A percentile compares a stretch with the other conserved stretches of the same genome.
These are phyloP conservation scores for Pangasius krempfi DNA, from an alignment of 2,797 vertebrate genomes.

Conservation along the genomic window DNA sequence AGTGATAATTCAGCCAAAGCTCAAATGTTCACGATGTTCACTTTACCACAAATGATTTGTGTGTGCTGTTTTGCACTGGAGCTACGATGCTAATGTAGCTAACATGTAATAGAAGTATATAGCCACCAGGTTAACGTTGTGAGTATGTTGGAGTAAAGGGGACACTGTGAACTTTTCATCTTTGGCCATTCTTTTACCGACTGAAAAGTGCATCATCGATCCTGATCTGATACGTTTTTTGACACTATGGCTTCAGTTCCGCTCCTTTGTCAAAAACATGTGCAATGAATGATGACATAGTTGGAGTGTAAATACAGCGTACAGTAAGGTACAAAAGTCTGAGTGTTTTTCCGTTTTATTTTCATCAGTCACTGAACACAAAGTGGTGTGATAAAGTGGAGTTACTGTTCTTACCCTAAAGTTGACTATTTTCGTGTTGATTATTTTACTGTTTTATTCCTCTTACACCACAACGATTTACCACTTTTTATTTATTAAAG, in stretches of 20 bases:
- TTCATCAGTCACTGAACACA: neutral
- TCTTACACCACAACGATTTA: neutral
- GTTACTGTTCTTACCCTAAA: neutral
- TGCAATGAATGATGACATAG: constrained; percentile 32
- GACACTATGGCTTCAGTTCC: constrained; percentile 67
- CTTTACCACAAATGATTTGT: neutral
- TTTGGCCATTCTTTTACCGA: neutral
- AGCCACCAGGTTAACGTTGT: neutral
- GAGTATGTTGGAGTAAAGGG: neutral
- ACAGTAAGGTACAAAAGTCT: constrained; percentile 5
- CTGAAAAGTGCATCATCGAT: neutral
- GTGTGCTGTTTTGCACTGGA: neutral
- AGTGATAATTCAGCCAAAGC: neutral
- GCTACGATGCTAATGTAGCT: constrained; percentile 3
- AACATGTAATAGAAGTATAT: neutral
- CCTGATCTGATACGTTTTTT: neutral
- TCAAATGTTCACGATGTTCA: neutral
- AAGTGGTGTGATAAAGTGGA: neutral
- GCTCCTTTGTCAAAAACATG: constrained; percentile 39
- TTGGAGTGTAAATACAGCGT: constrained; percentile 62
- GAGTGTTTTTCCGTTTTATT: neutral
- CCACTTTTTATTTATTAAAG: neutral
- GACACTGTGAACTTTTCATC: neutral
- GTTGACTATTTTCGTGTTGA: neutral
- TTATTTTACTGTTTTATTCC: neutral